Percentiles rank a stretch among this genome's conserved stretches.
Evolutionary conservation across 2,888 invertebrate species (phyloP).

Genomic region (Abrostola tripartita): DNA sequence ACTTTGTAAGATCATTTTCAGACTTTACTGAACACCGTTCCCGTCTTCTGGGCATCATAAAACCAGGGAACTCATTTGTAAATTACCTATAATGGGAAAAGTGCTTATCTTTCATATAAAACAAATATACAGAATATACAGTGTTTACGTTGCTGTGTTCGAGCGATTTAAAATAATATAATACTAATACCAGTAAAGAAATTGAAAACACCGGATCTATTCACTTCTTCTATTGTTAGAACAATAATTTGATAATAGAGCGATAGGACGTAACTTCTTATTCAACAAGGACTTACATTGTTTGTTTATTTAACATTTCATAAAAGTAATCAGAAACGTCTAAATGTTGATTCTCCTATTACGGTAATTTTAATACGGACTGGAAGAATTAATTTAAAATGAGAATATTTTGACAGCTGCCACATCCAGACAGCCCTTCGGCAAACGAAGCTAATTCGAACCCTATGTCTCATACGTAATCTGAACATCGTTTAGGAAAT

Average conservation of each 20-base stretch:
- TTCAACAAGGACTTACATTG: neutral
- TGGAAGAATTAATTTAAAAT: conserved; percentile 64
- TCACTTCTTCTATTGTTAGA: no score
- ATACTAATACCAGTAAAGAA: no score
- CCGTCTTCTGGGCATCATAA: conserved; percentile 77
- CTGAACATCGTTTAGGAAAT: conserved; percentile 62
- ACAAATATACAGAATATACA: conserved; percentile 35
- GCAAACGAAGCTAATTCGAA: conserved; percentile 83
- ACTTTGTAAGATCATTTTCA: conserved; percentile 88
- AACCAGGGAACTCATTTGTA: conserved; percentile 72
- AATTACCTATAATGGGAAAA: conserved; percentile 69
- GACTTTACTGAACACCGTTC: conserved; percentile 74
- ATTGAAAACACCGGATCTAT: no score
- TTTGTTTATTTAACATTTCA: neutral
- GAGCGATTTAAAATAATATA: conserved; percentile 10
- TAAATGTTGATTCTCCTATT: neutral
- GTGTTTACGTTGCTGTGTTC: conserved; percentile 14
- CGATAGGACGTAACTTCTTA: neutral
- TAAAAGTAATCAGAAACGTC: neutral
- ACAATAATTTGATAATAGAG: no score
- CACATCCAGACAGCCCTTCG: conserved; percentile 80
- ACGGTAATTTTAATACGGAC: conserved; percentile 10
- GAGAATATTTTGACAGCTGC: conserved; percentile 84
- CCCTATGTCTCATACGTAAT: conserved; percentile 69
- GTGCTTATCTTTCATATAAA: conserved; percentile 52